phyloP scores from a whole-genome alignment of 1,140 invertebrate genomes.

The Reticulitermes speratus region DNA sequence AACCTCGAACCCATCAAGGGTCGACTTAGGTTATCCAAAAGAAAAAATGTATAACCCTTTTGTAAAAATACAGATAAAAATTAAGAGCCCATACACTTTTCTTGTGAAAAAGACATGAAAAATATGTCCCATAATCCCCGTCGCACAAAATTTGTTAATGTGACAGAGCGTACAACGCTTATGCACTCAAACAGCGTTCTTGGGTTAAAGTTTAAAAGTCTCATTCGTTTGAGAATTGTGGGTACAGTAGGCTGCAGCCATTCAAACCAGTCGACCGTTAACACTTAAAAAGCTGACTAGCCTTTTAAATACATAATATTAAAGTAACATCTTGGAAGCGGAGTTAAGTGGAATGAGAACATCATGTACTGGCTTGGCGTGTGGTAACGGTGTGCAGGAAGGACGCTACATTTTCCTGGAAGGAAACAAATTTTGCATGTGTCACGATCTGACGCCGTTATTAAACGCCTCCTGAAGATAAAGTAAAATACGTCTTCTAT shows the following conservation, averaged over 20 bases:
- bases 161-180: neutral
- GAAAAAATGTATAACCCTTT: no score
- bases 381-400: neutral
- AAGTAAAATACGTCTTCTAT: no score
- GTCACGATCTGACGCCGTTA: no score
- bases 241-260: neutral
- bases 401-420: neutral
- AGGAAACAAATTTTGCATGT: no score
- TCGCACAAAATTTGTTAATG: no score
- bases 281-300: neutral
- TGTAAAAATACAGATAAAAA: no score
- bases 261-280: slow-evolving; percentile 14
- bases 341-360: neutral
- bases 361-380: neutral
- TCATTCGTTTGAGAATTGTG: neutral
- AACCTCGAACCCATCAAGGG: no score
- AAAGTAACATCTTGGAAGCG: slow-evolving; percentile 17
- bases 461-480: no score
- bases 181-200: neutral
- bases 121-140: no score
- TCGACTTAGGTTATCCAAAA: no score
- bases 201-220: slow-evolving; percentile 7
- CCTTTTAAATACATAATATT: neutral
- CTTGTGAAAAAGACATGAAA: no score
- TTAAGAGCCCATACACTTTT: no score